Evolutionary conservation across 2,888 invertebrate genomes (phyloP).

Genomic region (Thelaira solivaga): DNA sequence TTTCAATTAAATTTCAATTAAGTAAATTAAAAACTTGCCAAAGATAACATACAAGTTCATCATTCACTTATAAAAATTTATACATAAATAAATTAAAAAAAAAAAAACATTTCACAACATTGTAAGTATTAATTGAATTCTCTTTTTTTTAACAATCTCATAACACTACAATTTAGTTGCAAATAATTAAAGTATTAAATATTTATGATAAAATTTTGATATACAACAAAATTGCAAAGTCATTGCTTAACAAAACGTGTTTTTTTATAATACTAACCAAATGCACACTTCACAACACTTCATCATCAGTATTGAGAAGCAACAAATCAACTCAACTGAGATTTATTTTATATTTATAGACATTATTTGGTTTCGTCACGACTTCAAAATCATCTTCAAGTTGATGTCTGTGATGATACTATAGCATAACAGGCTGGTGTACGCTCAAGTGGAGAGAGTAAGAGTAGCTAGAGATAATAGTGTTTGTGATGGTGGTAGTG

Average conservation of each 20-base stretch:
- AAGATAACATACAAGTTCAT: background rate
- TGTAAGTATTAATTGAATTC: too few species aligned
- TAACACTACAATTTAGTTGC: slow-evolving; percentile 38
- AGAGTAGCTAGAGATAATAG: slow-evolving; percentile 6
- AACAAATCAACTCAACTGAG: slow-evolving; percentile 2
- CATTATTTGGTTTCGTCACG: slow-evolving; percentile 39
- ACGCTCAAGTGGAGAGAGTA: background rate
- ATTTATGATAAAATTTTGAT: slow-evolving; percentile 32
- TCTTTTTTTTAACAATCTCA: background rate
- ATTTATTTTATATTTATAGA: background rate
- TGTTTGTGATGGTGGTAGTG: background rate
- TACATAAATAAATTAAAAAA: too few species aligned
- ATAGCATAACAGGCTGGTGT: slow-evolving; percentile 20
- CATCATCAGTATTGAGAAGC: background rate
- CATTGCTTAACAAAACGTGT: slow-evolving; percentile 18
- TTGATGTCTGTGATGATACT: slow-evolving; percentile 38
- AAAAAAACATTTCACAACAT: too few species aligned
- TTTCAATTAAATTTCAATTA: too few species aligned
- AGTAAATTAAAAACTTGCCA: slow-evolving; percentile 3
- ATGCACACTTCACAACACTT: background rate
- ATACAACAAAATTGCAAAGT: slow-evolving; percentile 27
- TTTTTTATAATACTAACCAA: slow-evolving; percentile 6
- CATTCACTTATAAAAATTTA: background rate
- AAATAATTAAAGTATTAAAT: slow-evolving; percentile 45
- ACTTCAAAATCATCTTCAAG: slow-evolving; percentile 38